phyloP scores from a whole-genome alignment of 2,888 invertebrate genomes.

The Eugnorisma glareosa region DNA sequence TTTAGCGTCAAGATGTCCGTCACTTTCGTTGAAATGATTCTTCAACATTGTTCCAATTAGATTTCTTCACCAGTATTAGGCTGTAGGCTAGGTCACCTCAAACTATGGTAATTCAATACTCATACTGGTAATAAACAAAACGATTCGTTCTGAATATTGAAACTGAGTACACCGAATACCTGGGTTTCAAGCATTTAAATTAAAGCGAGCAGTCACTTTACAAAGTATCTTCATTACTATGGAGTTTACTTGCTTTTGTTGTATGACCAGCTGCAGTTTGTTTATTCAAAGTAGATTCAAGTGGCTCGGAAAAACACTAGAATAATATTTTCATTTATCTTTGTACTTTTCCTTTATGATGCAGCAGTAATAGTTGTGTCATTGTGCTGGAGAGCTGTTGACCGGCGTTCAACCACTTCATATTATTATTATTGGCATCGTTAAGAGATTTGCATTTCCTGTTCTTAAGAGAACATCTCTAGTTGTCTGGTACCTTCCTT shows the following conservation, averaged over 20 bases:
- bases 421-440: conserved; percentile 56
- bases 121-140: neutral
- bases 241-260: conserved; percentile 15
- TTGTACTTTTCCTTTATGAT: conserved; percentile 31
- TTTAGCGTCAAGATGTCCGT: neutral
- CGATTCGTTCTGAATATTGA: neutral
- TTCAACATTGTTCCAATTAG: neutral
- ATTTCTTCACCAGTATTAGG: neutral
- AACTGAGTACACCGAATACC: neutral
- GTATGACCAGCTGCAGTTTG: conserved; percentile 36
- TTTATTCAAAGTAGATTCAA: conserved; percentile 46
- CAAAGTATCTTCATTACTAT: conserved; percentile 42
- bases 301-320: conserved; percentile 49
- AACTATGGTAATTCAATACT: neutral
- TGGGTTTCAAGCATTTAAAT: neutral
- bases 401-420: conserved; percentile 26
- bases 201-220: conserved; percentile 1
- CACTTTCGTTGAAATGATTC: neutral
- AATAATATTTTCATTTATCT: conserved; percentile 51
- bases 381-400: conserved; percentile 42
- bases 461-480: conserved; percentile 39
- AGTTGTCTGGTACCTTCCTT: neutral
- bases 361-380: conserved; percentile 27
- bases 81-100: neutral
- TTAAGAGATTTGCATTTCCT: conserved; percentile 51